These are phyloP conservation scores for Acronicta aceris DNA, from an alignment of 2,888 invertebrate genomes.

Conservation along the genomic window DNA sequence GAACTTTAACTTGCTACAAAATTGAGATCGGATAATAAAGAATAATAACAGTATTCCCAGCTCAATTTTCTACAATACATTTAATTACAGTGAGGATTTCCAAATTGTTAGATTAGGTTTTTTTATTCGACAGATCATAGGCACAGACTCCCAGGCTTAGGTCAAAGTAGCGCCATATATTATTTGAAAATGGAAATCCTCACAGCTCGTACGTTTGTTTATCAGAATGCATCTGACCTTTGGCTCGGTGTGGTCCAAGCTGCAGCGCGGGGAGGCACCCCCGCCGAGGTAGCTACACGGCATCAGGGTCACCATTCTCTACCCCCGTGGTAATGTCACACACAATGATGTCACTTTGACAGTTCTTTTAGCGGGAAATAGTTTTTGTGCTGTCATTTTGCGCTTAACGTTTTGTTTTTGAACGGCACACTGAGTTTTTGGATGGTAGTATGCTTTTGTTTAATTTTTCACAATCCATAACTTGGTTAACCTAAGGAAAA, in stretches of 20 bases:
- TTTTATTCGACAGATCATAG: slow-evolving; percentile 8
- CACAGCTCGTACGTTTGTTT: slow-evolving; percentile 61
- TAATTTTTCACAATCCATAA: slow-evolving; percentile 69
- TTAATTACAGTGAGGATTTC: slow-evolving; percentile 48
- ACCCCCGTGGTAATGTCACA: slow-evolving; percentile 69
- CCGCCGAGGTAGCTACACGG: slow-evolving; percentile 91
- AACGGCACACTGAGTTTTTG: slow-evolving; percentile 63
- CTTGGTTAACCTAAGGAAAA: slow-evolving; percentile 51
- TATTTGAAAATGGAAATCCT: slow-evolving; percentile 56
- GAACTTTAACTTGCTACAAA: slow-evolving; percentile 23
- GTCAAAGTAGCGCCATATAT: slow-evolving; percentile 43
- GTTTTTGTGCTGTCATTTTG: slow-evolving; percentile 80
- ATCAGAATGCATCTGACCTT: slow-evolving; percentile 78
- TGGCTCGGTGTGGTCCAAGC: slow-evolving; percentile 85
- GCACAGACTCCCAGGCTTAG: slow-evolving; percentile 21
- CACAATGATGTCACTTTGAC: slow-evolving; percentile 83
- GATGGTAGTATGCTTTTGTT: slow-evolving; percentile 59
- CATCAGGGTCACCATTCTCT: slow-evolving; percentile 91
- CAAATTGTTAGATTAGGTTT: slow-evolving; percentile 20
- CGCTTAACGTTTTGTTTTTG: slow-evolving; percentile 71
- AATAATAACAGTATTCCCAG: background rate
- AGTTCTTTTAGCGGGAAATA: slow-evolving; percentile 79
- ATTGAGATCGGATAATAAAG: slow-evolving; percentile 10
- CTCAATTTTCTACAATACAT: slow-evolving; percentile 27
- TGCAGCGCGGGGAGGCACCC: slow-evolving; percentile 88